A percentile compares a stretch with the other conserved stretches of the same genome.
phyloP scores from a whole-genome alignment of 2,113 vertebrate genomes.

The Hystrix brachyura region DNA sequence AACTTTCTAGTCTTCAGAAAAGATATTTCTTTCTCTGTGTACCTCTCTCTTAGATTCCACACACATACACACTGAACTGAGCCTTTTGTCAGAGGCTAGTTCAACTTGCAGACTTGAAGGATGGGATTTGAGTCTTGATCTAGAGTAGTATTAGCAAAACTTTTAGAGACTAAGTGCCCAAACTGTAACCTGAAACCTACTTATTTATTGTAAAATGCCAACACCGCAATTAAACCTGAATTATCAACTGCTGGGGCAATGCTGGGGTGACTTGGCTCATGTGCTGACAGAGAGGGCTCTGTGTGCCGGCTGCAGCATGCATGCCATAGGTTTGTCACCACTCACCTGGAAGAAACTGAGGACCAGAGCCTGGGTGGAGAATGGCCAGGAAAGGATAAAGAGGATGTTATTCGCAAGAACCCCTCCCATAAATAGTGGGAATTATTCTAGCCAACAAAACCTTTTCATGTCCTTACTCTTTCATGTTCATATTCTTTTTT shows the following conservation, averaged over 20 bases:
- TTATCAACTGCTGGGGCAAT: neutral
- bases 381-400: neutral
- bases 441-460: neutral
- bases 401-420: neutral
- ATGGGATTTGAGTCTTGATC: neutral
- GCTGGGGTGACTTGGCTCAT: neutral
- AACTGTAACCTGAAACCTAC: neutral
- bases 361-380: neutral
- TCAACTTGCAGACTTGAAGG: neutral
- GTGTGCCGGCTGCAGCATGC: neutral
- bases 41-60: neutral
- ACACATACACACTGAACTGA: neutral
- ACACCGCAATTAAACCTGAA: neutral
- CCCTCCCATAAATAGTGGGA: neutral
- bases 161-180: neutral
- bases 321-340: neutral
- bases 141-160: neutral
- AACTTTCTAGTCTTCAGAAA: neutral
- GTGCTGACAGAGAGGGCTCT: neutral
- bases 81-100: neutral
- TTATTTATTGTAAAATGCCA: neutral
- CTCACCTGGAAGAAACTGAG: neutral
- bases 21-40: neutral
- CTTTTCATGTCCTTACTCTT: neutral
- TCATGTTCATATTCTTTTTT: neutral